Evolutionary conservation across 2,797 vertebrate genomes (phyloP).

Genomic region (Typhlichthys eigenmanni): DNA sequence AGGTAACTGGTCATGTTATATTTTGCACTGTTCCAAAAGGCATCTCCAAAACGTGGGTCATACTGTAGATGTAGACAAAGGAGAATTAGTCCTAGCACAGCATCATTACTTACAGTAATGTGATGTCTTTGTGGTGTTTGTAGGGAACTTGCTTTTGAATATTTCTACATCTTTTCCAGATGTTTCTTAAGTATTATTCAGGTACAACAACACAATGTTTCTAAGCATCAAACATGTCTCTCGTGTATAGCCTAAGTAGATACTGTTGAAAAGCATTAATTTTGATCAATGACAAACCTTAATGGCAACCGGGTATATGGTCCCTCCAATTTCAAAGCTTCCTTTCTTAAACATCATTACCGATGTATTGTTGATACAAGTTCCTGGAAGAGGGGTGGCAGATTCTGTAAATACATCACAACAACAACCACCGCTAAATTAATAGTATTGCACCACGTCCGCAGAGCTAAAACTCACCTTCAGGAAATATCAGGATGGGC

Average conservation of each 20-base stretch:
- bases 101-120: too few relatives aligned
- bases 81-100: constrained; percentile 1
- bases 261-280: background rate
- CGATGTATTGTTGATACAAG: constrained; percentile 96
- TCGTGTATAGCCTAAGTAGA: background rate
- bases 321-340: constrained; percentile 95
- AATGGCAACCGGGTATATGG: constrained; percentile 92
- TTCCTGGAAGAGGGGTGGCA: constrained; percentile 74
- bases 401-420: background rate
- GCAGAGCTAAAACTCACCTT: constrained; percentile 79
- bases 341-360: constrained; percentile 99
- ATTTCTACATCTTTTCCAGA: background rate
- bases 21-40: constrained; percentile 97
- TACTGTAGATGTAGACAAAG: constrained; percentile 76
- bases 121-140: too few relatives aligned
- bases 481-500: constrained; percentile 95
- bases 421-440: background rate
- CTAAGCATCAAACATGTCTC: too few relatives aligned
- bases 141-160: background rate
- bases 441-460: background rate
- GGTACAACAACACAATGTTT: too few relatives aligned
- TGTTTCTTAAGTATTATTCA: background rate
- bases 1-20: constrained; percentile 92
- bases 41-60: constrained; percentile 92
- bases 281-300: constrained; percentile 77